Conservation (phyloP, 2,113 vertebrate species). For the Phyllopteryx taeniolatus region DNA sequence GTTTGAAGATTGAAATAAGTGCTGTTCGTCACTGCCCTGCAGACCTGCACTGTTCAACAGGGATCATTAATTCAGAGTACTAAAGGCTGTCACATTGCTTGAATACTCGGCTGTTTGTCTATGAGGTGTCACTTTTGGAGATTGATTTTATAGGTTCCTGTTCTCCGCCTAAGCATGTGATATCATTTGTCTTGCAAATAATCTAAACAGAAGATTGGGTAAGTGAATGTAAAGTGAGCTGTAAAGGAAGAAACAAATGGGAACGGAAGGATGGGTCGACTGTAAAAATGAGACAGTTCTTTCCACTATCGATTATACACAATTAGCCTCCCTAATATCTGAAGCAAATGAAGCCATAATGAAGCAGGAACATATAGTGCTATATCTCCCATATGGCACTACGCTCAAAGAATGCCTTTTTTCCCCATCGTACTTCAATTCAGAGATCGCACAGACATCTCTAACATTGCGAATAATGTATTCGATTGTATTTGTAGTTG, state of each 20-base stretch:
- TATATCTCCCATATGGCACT: conserved; percentile 30
- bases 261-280: conserved; percentile 34
- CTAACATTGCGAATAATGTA: conserved; percentile 19
- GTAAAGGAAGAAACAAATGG: conserved; percentile 9
- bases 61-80: conserved; percentile 50
- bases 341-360: conserved; percentile 41
- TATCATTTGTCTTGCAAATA: conserved; percentile 25
- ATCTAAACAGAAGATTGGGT: conserved; percentile 1
- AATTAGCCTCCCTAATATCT: conserved; percentile 36
- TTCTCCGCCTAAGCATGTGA: conserved; percentile 27
- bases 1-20: conserved; percentile 40
- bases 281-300: conserved; percentile 23
- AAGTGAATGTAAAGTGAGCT: conserved; percentile 1
- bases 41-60: conserved; percentile 28
- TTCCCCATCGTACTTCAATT: not conserved
- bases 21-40: conserved; percentile 35
- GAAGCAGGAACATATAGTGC: conserved; percentile 21
- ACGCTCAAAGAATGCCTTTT: conserved; percentile 23
- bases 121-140: not conserved
- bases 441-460: not conserved
- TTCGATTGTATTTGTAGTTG: conserved; percentile 33
- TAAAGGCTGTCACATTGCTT: conserved; percentile 40
- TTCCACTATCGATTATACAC: conserved; percentile 31
- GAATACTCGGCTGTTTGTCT: not conserved
- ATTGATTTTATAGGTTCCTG: conserved; percentile 39